Conservation (phyloP, 37 sponge, comb jelly and placozoan genomes). For the Spongilla lacustris region DNA sequence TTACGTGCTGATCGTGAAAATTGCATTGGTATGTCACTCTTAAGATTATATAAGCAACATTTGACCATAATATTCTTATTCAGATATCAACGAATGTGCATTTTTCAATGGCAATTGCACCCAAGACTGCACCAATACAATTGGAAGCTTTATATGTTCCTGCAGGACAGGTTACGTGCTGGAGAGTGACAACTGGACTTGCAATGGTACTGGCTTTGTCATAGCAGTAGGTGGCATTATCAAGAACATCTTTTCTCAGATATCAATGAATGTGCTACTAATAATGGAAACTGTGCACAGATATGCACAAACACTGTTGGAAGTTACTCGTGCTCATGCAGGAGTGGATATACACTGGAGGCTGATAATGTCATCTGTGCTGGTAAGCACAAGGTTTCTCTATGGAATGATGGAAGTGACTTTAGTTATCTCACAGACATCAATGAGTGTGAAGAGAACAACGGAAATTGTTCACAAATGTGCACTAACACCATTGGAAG, state of each 20-base stretch:
- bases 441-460: conserved; percentile 36
- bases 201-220: conserved; percentile 8
- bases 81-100: neutral
- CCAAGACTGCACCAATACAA: neutral
- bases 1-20: neutral
- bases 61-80: neutral
- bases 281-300: neutral
- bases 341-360: conserved; percentile 1
- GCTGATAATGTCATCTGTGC: conserved; percentile 3
- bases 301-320: conserved; percentile 16
- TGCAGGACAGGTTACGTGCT: conserved; percentile 10
- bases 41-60: neutral
- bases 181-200: neutral
- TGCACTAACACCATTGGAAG: conserved; percentile 40
- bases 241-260: conserved; percentile 3
- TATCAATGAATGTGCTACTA: conserved; percentile 22
- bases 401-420: neutral
- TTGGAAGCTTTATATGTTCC: conserved; percentile 6
- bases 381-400: conserved; percentile 15
- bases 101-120: neutral
- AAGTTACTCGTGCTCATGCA: conserved; percentile 19
- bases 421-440: conserved; percentile 28
- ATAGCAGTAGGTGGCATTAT: too few species aligned
- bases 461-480: conserved; percentile 4
- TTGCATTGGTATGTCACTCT: conserved; percentile 3